Conservation (phyloP, 2,113 vertebrate species). For the Sylvilagus bachmani region DNA sequence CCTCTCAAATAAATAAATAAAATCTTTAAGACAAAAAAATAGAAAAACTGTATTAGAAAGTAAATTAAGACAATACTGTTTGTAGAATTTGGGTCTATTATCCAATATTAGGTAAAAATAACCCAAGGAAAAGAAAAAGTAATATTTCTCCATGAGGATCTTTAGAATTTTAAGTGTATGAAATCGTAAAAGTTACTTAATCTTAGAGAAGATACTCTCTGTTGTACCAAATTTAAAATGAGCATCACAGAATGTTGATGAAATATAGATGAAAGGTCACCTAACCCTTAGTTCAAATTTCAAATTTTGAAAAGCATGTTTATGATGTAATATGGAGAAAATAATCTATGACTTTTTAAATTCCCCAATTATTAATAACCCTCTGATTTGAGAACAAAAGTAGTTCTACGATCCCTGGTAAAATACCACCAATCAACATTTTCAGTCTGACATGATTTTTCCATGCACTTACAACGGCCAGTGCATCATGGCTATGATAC, state of each 20-base stretch:
- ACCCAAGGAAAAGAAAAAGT: not conserved
- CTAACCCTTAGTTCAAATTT: not conserved
- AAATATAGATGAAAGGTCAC: not conserved
- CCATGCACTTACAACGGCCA: not conserved
- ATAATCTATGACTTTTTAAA: not conserved
- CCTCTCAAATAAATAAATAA: no score
- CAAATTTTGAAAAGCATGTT: not conserved
- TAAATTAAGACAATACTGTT: slow-evolving; percentile 3
- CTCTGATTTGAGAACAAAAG: not conserved
- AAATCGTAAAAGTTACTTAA: not conserved
- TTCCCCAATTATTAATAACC: not conserved
- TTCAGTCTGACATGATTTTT: slow-evolving; percentile 12
- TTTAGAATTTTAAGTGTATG: not conserved
- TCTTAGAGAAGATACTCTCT: not conserved
- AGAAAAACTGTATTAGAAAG: not conserved
- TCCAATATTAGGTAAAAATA: not conserved
- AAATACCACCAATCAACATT: not conserved
- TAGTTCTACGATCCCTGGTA: not conserved
- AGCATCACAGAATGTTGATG: not conserved
- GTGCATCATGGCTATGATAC: not conserved
- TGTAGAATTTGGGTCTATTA: not conserved
- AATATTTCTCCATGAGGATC: not conserved
- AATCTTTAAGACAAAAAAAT: no score
- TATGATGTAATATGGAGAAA: not conserved
- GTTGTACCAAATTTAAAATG: not conserved